Conservation (phyloP, 2,113 vertebrate species). For the Microtus pennsylvanicus region DNA sequence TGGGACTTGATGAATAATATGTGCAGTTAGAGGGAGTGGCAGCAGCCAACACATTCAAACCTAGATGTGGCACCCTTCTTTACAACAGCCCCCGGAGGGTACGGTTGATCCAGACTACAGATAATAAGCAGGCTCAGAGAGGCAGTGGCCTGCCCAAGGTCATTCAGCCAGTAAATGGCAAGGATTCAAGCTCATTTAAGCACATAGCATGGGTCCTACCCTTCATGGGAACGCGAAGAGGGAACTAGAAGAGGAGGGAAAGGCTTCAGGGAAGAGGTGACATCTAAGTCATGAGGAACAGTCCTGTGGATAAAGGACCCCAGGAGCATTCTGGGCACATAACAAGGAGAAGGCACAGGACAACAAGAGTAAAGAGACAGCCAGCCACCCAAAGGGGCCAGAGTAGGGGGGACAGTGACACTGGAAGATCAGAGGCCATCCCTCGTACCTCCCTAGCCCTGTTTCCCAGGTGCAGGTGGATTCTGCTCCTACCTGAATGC, state of each 20-base stretch:
- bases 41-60: not conserved
- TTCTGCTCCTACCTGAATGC: slow-evolving; percentile 86
- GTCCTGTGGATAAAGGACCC: not conserved
- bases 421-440: not conserved
- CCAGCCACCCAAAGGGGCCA: not conserved
- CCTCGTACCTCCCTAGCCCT: not conserved
- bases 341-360: not conserved
- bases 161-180: slow-evolving; percentile 13
- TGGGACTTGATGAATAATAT: not conserved
- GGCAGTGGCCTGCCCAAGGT: not conserved
- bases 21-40: not conserved
- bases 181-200: not conserved
- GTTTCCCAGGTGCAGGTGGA: accelerated
- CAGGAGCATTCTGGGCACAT: not conserved
- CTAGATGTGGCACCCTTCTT: not conserved
- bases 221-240: not conserved
- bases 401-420: not conserved
- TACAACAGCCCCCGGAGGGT: not conserved
- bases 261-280: not conserved
- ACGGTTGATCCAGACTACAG: not conserved
- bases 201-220: not conserved
- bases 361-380: not conserved
- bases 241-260: not conserved
- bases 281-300: not conserved
- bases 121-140: not conserved